These are phyloP conservation scores for Drosophila heteroneura DNA, from an alignment of 2,888 invertebrate species.

Conservation along the genomic window DNA sequence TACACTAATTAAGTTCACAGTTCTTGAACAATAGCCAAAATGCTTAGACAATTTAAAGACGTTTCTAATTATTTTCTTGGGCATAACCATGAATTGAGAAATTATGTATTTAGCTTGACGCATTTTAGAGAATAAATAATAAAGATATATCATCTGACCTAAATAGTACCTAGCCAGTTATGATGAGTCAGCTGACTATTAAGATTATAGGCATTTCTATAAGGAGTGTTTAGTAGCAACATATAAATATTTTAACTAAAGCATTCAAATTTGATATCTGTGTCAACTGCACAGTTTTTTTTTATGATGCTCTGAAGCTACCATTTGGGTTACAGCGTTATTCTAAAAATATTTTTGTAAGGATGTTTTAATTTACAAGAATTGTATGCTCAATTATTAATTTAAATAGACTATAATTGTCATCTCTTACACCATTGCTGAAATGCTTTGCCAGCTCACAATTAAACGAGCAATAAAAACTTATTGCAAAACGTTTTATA, in stretches of 20 bases:
- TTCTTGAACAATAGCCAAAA: constrained; percentile 39
- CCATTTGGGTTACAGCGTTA: not conserved
- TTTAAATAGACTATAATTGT: not conserved
- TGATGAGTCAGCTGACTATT: not conserved
- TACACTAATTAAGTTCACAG: constrained; percentile 55
- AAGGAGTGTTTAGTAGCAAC: not conserved
- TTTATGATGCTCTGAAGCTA: not conserved
- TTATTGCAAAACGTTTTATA: constrained; percentile 26
- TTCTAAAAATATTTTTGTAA: not conserved
- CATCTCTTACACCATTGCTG: constrained; percentile 8
- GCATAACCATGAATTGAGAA: constrained; percentile 40
- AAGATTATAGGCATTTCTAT: not conserved
- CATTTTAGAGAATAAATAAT: constrained; percentile 17
- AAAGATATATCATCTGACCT: constrained; percentile 11
- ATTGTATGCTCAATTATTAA: constrained; percentile 11
- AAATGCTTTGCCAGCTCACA: constrained; percentile 26
- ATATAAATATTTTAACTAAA: not conserved
- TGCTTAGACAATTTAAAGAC: constrained; percentile 32
- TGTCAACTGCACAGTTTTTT: not conserved
- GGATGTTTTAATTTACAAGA: not conserved
- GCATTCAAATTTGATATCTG: not conserved
- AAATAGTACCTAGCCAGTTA: not conserved
- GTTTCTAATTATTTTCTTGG: constrained; percentile 23
- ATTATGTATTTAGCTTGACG: constrained; percentile 34
- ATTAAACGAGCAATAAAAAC: constrained; percentile 40